Conservation (phyloP, 2,797 vertebrate species). For the Smutsia gigantea region DNA sequence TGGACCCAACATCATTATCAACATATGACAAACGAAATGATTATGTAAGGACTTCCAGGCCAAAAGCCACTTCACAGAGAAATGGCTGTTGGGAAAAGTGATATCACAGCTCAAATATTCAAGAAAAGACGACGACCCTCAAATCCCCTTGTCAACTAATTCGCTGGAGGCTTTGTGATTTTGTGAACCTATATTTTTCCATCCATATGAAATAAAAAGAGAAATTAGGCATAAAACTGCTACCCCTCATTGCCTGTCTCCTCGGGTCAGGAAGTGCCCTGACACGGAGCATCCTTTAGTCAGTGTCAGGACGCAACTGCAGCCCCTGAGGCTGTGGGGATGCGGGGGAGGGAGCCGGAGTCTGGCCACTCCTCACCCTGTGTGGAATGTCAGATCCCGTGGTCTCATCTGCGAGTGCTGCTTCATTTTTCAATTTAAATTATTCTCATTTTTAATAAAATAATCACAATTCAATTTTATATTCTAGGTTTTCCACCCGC, state of each 20-base stretch:
- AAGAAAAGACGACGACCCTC: background rate
- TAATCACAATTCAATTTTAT: background rate
- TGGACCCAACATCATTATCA: background rate
- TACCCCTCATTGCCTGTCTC: accelerated
- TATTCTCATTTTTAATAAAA: constrained; percentile 26
- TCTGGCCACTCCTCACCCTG: no score
- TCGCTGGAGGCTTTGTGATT: background rate
- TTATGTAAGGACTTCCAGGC: background rate
- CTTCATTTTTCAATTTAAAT: background rate
- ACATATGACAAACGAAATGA: background rate
- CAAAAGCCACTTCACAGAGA: background rate
- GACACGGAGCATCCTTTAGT: no score
- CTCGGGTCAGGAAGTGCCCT: no score
- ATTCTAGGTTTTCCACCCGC: background rate
- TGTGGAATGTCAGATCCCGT: no score
- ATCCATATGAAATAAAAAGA: background rate
- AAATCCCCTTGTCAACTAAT: background rate
- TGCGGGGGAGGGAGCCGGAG: no score
- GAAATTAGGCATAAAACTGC: background rate
- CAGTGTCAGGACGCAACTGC: background rate
- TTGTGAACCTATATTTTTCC: background rate
- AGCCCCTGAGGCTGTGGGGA: accelerated
- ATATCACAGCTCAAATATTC: background rate
- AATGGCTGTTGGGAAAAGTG: no score
- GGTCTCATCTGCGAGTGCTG: background rate